Base-by-base conservation (phyloP, 2,113 vertebrate species). In the zebrafish (Danio rerio) region DNA sequence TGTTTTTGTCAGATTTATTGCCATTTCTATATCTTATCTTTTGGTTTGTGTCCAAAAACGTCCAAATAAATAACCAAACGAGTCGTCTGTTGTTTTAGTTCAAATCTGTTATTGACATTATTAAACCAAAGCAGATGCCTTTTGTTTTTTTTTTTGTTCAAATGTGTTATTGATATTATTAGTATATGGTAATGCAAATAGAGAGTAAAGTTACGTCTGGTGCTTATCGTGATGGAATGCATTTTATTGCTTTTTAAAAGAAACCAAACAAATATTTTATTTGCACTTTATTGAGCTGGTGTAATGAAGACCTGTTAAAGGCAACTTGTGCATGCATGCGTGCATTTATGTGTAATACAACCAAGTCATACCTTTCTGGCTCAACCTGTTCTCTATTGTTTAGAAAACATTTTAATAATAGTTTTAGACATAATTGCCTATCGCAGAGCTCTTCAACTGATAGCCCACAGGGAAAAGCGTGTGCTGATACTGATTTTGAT, bases 361-460 rank as follows among this genome's bases (percentile, higher is more conserved):
- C 47, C 20, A 4, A 50, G 12, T 49, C 11, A 58, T 58, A 12
- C n/a, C 9, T 20, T 58, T 20, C 66, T 49, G 11, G 47, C 18
- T 76, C 6, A 76, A 47, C 55, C n/a, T 59, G 53, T 47, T 58
- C 9, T 55, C 31, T 20, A 5, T 58, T 9, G 42, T 8, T 49
- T 31, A 8, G 0, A 12, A 71, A 71, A 70, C 45, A 70, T 56
- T 42, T 10, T 40, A 75, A 75, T 73, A 40, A 31, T 73, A 55
- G 50, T n/a, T 73, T 50, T 21, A 50, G 47, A 12, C 18, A 71
- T 31, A 15, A 71, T 31, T 56, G 31, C 56, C 18, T 70, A 18
- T 50, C 49, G 8, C 58, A 21, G 9, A 20, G 58, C 5, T 21
- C 21, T 61, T 61, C 58, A 61, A n/a, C 65, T 11, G 65, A n/a